phyloP scores from a whole-genome alignment of 1,140 invertebrate species.

The Euschistus heros region DNA sequence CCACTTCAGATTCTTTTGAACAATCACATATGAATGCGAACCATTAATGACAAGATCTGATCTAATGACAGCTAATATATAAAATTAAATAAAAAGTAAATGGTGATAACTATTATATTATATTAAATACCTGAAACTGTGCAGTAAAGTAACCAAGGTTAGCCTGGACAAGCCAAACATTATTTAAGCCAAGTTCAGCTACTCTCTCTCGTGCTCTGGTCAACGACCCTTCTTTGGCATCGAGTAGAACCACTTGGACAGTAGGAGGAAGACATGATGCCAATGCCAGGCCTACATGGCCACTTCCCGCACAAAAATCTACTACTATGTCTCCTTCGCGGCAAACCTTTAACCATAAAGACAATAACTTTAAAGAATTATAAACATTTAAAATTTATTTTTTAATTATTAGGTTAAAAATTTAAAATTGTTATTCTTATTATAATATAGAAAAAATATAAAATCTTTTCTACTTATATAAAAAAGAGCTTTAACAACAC shows the following conservation, averaged over 20 bases:
- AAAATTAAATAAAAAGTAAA: no score
- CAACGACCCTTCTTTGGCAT: slow-evolving; percentile 87
- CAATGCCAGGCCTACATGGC: slow-evolving; percentile 80
- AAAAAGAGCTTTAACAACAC: no score
- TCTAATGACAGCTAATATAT: no score
- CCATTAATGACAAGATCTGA: no score
- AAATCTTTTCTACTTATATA: no score
- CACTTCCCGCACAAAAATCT: slow-evolving; percentile 90
- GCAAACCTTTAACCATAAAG: slow-evolving; percentile 27
- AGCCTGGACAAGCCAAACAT: slow-evolving; percentile 73
- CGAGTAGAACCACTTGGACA: slow-evolving; percentile 67
- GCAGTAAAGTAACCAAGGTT: slow-evolving; percentile 76
- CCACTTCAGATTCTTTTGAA: no score
- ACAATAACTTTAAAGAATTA: not conserved
- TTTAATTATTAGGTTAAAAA: no score
- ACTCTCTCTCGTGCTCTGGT: slow-evolving; percentile 61
- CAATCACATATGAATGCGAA: no score
- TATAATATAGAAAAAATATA: no score
- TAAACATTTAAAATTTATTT: not conserved
- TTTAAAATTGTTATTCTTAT: no score
- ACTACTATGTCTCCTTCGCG: slow-evolving; percentile 52
- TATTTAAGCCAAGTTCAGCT: slow-evolving; percentile 52
- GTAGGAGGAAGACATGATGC: slow-evolving; percentile 70
- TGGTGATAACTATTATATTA: slow-evolving; percentile 15
- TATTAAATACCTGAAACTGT: slow-evolving; percentile 38